Evolutionary conservation across 2,113 vertebrate species (phyloP).

Genomic region (Ictalurus punctatus): DNA sequence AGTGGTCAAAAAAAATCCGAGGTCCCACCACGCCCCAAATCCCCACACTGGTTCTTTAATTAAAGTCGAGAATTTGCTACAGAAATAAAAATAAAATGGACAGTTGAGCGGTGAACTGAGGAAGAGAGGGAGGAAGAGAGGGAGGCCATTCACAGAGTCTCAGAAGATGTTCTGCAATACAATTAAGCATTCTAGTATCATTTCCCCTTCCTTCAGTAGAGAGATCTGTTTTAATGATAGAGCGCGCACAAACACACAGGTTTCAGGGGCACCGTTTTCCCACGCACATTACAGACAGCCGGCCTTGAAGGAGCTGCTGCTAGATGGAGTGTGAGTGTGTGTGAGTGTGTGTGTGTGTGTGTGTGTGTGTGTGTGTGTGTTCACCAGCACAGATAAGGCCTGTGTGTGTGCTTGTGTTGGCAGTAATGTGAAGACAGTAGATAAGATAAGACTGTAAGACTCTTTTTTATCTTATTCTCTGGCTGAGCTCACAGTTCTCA

Average conservation of each 20-base stretch:
- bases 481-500: neutral
- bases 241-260: conserved; percentile 36
- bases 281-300: conserved; percentile 42
- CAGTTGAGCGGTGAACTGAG: neutral
- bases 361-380: conserved; percentile 21
- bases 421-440: conserved; percentile 37
- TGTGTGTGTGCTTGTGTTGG: neutral
- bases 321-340: neutral
- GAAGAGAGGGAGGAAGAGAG: neutral
- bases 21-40: too few species aligned
- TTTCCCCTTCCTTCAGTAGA: conserved; percentile 67
- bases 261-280: conserved; percentile 16
- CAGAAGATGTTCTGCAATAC: conserved; percentile 47
- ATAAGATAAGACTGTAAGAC: conserved; percentile 43
- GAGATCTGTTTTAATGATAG: conserved; percentile 63
- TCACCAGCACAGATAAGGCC: conserved; percentile 42
- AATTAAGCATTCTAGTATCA: conserved; percentile 57
- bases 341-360: too few species aligned
- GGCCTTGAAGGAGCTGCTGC: conserved; percentile 10
- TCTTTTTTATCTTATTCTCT: neutral
- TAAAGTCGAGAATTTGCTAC: neutral
- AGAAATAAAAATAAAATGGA: neutral
- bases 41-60: too few species aligned
- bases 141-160: neutral
- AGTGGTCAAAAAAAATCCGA: too few species aligned